Percentiles rank a stretch among this genome's conserved stretches.
Evolutionary conservation across 2,888 invertebrate genomes (phyloP).

Genomic region (Chrysomela aeneicollis): DNA sequence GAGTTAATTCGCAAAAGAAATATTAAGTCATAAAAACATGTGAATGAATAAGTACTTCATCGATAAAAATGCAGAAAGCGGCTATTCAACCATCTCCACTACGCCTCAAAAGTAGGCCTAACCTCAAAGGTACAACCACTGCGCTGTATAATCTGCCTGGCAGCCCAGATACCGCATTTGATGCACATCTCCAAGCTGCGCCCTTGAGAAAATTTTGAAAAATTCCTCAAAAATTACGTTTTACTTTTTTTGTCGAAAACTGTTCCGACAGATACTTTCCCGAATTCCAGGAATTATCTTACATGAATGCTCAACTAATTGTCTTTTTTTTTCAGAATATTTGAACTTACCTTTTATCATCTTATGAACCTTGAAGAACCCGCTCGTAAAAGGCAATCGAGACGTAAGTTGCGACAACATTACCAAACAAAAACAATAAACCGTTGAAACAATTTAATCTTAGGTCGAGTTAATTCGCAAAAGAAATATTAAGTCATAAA

Average conservation of each 20-base stretch:
- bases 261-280: too few relatives aligned
- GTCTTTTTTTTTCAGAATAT: too few relatives aligned
- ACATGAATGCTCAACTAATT: too few relatives aligned
- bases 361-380: too few relatives aligned
- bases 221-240: too few relatives aligned
- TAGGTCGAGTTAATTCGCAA: neutral
- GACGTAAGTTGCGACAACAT: too few relatives aligned
- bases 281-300: too few relatives aligned
- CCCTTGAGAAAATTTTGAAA: too few relatives aligned
- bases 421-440: neutral
- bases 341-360: too few relatives aligned
- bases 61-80: neutral
- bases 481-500: neutral
- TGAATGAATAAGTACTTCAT: constrained; percentile 13
- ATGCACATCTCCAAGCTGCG: constrained; percentile 78
- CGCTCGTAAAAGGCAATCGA: too few relatives aligned
- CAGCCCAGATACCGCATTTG: constrained; percentile 88
- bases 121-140: constrained; percentile 89
- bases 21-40: neutral
- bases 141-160: constrained; percentile 86
- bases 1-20: neutral
- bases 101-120: constrained; percentile 59
- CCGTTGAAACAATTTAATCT: too few relatives aligned
- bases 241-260: too few relatives aligned
- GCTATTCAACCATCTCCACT: neutral